Conservation (phyloP, 2,888 invertebrate genomes). For the Nesidiocoris tenuis region DNA sequence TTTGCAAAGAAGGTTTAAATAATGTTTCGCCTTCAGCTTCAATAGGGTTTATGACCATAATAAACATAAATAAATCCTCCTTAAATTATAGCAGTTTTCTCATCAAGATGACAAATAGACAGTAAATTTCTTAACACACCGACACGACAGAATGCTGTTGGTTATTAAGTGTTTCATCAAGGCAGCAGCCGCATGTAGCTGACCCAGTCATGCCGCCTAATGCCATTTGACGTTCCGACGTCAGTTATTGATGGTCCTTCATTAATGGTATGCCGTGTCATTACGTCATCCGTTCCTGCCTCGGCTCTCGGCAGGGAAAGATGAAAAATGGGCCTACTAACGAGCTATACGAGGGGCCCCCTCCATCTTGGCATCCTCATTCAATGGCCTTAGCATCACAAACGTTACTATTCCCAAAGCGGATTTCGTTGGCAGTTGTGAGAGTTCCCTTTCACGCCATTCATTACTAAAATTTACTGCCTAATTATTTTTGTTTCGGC, state of each 20-base stretch:
- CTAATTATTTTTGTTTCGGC: conserved; percentile 28
- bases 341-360: conserved; percentile 31
- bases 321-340: conserved; percentile 41
- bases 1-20: too few relatives aligned
- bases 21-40: too few relatives aligned
- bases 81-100: too few relatives aligned
- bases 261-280: conserved; percentile 43
- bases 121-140: too few relatives aligned
- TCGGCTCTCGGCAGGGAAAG: neutral
- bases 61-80: too few relatives aligned
- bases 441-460: conserved; percentile 31
- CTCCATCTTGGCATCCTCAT: conserved; percentile 9
- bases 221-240: conserved; percentile 36
- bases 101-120: too few relatives aligned
- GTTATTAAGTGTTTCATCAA: neutral
- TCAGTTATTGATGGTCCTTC: conserved; percentile 40
- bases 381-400: conserved; percentile 38
- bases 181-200: conserved; percentile 1
- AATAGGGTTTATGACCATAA: too few relatives aligned
- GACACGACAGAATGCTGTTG: too few relatives aligned
- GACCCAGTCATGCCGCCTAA: conserved; percentile 43
- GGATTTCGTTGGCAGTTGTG: conserved; percentile 30
- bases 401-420: conserved; percentile 27
- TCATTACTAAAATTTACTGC: conserved; percentile 25
- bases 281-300: conserved; percentile 38